Evolutionary conservation across 2,797 vertebrate genomes (phyloP), one percentile per base, ranked within the genome.

Genomic region (Poliocrania exsul): DNA sequence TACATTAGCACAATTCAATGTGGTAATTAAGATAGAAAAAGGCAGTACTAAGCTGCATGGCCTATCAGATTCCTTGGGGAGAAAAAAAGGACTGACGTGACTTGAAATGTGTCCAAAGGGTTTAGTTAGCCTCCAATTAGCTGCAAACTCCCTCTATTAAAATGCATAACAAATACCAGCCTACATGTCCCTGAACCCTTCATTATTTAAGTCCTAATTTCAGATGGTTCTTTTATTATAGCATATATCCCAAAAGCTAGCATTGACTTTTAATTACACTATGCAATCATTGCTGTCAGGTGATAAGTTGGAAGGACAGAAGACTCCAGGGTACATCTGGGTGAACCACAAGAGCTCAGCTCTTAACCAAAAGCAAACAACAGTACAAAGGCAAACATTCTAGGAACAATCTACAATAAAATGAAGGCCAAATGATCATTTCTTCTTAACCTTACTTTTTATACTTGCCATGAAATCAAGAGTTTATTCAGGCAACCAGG

Each of bases 121-220:
- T 98, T 98, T 98, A 98, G 98, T 98, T 98, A 97, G 93, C 96
- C 95, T 98, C 98, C 98, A 98, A 98, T 99, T 99, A 98, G 97
- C 97, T 96, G 96, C 91, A 97, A 98, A 98, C 97, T 97, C 98
- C 97, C 97, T 98, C 97, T 98, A 98, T 99, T 98, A 97, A 97
- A 98, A 98, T 97, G 98, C 97, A 95, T 97, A 97, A 96, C 95
- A 97, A 98, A 97, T 89, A 97, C 67, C 95, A 95, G 94, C 90
- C 79, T 96, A 92, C 95, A 82, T 58, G 96, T 98, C 98, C 98
- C 98, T 97, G 95, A 98, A 98, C 96, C 93, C 92, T 98, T 99
- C 97, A 97, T 98, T 98, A 98, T 98, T 98, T 93, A 97, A 96
- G 96, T 92, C 97, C 98, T 97, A 98, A 98, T 98, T 98, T 98